Evolutionary conservation across 1,140 invertebrate genomes (phyloP).

Genomic region (Pemphigus obesinymphae): DNA sequence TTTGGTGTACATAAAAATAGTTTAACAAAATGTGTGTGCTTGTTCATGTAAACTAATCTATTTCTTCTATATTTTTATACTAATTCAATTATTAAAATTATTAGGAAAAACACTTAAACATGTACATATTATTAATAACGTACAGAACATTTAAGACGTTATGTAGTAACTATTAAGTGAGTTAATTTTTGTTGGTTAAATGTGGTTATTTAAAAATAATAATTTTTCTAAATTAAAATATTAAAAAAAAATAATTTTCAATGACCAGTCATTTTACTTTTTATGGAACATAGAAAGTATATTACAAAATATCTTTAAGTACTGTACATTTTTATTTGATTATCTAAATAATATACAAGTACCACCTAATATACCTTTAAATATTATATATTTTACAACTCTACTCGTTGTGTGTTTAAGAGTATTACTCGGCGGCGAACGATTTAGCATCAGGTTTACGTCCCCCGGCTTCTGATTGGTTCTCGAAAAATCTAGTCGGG

Average conservation of each 20-base stretch:
- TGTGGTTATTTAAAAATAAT: not conserved
- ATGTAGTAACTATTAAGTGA: not conserved
- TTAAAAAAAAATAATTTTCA: too few species aligned
- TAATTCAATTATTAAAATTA: conserved; percentile 21
- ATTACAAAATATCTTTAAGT: not conserved
- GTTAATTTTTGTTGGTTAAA: not conserved
- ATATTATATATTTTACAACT: not conserved
- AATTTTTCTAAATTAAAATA: too few species aligned
- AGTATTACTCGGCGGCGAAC: too few species aligned
- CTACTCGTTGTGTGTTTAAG: too few species aligned
- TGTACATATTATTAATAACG: not conserved
- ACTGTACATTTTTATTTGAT: not conserved
- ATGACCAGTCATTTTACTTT: too few species aligned
- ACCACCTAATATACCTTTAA: not conserved
- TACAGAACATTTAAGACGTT: conserved; percentile 3
- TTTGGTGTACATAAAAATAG: conserved; percentile 29
- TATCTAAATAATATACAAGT: not conserved
- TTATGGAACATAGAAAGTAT: too few species aligned
- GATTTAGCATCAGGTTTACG: too few species aligned
- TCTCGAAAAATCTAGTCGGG: too few species aligned
- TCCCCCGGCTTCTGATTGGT: too few species aligned
- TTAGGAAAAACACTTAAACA: not conserved
- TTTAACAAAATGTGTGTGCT: conserved; percentile 35
- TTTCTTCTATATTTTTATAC: conserved; percentile 26
- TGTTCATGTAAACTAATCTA: conserved; percentile 32